Conservation (phyloP, 1,140 invertebrate species). For the Metopolophium dirhodum region DNA sequence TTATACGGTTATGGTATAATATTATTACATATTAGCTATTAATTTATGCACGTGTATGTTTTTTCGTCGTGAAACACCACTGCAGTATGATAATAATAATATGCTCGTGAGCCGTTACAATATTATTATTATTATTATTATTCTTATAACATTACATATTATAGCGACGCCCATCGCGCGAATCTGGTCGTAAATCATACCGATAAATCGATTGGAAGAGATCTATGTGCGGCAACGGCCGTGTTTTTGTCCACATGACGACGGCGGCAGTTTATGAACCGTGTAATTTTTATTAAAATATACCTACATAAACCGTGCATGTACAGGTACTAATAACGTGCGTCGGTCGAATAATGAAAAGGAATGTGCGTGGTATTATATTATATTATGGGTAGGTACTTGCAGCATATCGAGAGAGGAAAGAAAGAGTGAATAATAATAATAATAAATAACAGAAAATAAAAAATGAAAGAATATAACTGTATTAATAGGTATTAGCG, state of each 20-base stretch:
- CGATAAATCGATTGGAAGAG: conserved; percentile 21
- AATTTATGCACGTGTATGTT: not conserved
- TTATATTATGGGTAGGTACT: too few species aligned
- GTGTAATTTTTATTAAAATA: conserved; percentile 23
- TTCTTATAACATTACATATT: not conserved
- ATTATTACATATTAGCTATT: not conserved
- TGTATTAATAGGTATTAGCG: conserved; percentile 27
- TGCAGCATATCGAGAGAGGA: not conserved
- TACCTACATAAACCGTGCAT: not conserved
- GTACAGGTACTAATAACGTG: conserved; percentile 9
- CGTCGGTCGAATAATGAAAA: not conserved
- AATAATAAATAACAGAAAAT: too few species aligned
- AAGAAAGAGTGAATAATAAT: not conserved
- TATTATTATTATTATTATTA: not conserved
- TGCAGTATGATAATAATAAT: too few species aligned
- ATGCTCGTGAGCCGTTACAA: not conserved
- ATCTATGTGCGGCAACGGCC: conserved; percentile 15
- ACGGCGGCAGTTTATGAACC: not conserved
- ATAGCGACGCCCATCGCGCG: not conserved
- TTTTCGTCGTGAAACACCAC: not conserved
- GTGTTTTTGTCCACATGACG: not conserved
- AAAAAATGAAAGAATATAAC: conserved; percentile 30
- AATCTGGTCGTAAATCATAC: not conserved
- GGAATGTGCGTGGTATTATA: not conserved
- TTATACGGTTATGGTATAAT: not conserved